These are phyloP conservation scores for Drosophila dives DNA, from an alignment of 2,888 invertebrate genomes.

Conservation along the genomic window DNA sequence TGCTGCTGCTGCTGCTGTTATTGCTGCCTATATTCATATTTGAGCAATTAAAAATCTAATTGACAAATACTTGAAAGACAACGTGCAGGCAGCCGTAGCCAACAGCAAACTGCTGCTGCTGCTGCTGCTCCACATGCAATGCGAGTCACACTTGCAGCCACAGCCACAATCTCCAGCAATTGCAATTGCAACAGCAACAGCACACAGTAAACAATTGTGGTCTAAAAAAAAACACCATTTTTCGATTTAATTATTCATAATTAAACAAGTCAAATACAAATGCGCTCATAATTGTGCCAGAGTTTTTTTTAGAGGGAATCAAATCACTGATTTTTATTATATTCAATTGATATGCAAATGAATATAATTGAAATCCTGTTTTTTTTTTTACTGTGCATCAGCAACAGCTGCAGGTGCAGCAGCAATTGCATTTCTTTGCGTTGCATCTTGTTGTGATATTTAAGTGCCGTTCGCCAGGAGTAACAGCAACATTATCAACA, in stretches of 20 bases:
- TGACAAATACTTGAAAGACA: slow-evolving; percentile 79
- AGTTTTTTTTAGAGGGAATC: background rate
- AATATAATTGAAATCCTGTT: background rate
- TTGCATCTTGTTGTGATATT: slow-evolving; percentile 52
- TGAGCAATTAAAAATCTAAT: slow-evolving; percentile 81
- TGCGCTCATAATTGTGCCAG: background rate
- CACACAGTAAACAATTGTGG: slow-evolving; percentile 12
- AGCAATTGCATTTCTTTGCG: slow-evolving; percentile 53
- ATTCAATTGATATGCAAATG: background rate
- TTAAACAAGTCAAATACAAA: background rate
- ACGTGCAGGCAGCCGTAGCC: slow-evolving; percentile 67
- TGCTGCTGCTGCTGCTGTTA: slow-evolving; percentile 27
- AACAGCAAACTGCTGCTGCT: slow-evolving; percentile 22
- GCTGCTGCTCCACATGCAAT: slow-evolving; percentile 62
- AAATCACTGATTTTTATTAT: background rate
- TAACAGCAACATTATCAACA: slow-evolving; percentile 13
- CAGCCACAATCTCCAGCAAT: slow-evolving; percentile 34
- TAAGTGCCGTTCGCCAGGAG: slow-evolving; percentile 39
- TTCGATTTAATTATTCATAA: background rate
- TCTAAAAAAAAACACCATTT: background rate
- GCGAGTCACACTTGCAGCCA: slow-evolving; percentile 30
- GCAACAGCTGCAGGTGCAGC: slow-evolving; percentile 23
- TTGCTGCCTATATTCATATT: slow-evolving; percentile 77
- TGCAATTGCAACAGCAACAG: slow-evolving; percentile 25
- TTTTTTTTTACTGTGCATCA: slow-evolving; percentile 9